Percentiles rank a stretch among this genome's conserved stretches.
Evolutionary conservation across 2,888 invertebrate species (phyloP).

Genomic region (Tachina lurida): DNA sequence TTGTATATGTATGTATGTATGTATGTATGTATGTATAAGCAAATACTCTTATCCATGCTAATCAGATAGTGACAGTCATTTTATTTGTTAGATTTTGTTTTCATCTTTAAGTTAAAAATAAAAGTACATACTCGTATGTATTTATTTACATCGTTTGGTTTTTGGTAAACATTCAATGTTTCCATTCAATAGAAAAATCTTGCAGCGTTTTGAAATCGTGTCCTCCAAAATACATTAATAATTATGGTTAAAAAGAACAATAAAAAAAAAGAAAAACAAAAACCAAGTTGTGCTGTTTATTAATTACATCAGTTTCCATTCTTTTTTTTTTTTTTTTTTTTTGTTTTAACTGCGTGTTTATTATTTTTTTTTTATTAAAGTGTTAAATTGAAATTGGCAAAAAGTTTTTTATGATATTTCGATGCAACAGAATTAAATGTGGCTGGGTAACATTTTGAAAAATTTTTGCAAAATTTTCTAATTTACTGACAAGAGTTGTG

Average conservation of each 20-base stretch:
- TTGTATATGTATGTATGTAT: neutral
- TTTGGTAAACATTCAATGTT: slow-evolving; percentile 39
- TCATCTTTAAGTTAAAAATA: neutral
- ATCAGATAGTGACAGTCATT: slow-evolving; percentile 34
- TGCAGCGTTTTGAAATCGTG: slow-evolving; percentile 24
- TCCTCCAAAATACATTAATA: slow-evolving; percentile 21
- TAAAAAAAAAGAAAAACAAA: slow-evolving; percentile 6
- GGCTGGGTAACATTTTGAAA: too few species aligned
- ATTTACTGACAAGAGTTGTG: too few species aligned
- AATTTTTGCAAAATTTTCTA: too few species aligned
- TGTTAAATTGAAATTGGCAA: too few species aligned
- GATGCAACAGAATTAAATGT: too few species aligned
- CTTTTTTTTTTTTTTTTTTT: too few species aligned
- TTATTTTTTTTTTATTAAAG: neutral
- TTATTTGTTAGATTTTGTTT: slow-evolving; percentile 17
- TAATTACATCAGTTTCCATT: neutral
- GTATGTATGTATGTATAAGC: neutral
- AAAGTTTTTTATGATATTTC: too few species aligned
- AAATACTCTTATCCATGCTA: slow-evolving; percentile 9
- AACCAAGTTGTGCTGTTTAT: too few species aligned
- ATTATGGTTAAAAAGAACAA: neutral
- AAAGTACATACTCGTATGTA: neutral
- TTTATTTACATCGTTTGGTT: slow-evolving; percentile 12
- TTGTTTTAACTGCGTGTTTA: neutral
- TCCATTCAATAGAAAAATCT: slow-evolving; percentile 45